Conservation (phyloP, 2,113 vertebrate species). For the Conger conger region DNA sequence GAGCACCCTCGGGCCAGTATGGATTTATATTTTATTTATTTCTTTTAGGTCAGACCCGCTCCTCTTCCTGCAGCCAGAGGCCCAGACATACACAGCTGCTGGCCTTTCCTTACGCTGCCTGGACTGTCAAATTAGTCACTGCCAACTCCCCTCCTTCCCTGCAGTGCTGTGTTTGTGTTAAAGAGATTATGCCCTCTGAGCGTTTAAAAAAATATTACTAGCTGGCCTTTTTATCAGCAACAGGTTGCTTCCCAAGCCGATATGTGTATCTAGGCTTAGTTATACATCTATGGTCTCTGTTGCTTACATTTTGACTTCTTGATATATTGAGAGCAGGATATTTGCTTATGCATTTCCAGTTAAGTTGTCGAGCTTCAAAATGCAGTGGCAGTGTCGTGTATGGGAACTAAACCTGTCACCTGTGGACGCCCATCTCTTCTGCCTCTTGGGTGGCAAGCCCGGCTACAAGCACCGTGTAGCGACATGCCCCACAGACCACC, state of each 20-base stretch:
- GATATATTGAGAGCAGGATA: neutral
- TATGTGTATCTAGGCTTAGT: neutral
- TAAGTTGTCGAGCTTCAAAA: neutral
- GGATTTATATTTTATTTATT: conserved; percentile 87
- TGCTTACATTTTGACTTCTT: neutral
- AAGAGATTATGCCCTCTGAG: neutral
- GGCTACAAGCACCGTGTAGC: too few relatives aligned
- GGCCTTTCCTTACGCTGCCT: conserved; percentile 30
- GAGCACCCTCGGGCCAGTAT: conserved; percentile 96
- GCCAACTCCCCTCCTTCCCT: neutral
- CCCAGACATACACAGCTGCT: conserved; percentile 62
- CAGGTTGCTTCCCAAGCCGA: neutral
- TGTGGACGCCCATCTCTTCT: neutral
- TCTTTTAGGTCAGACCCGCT: conserved; percentile 68
- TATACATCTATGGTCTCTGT: neutral
- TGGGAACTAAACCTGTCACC: neutral
- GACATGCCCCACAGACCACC: neutral
- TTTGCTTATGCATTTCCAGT: neutral
- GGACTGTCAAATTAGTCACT: conserved; percentile 65
- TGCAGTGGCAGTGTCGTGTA: neutral
- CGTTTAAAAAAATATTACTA: neutral
- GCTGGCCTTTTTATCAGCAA: neutral
- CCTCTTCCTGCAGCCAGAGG: conserved; percentile 73
- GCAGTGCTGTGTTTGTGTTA: neutral
- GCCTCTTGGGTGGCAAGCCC: too few relatives aligned